phyloP scores from a whole-genome alignment of 2,888 invertebrate species.

The Tenthredo notha region DNA sequence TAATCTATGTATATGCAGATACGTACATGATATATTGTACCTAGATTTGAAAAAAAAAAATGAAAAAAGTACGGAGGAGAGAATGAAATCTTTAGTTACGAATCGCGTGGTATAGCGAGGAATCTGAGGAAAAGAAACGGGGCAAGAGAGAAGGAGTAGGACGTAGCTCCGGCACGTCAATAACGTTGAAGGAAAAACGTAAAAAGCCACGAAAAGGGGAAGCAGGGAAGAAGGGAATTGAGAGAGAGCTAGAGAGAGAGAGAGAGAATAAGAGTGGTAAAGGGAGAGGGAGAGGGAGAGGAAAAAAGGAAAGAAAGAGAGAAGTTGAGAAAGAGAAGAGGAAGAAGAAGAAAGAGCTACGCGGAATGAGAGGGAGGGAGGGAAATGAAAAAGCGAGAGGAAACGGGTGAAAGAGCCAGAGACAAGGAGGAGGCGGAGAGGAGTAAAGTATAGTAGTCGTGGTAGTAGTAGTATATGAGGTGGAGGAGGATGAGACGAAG shows the following conservation, averaged over 20 bases:
- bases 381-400: conserved; percentile 64
- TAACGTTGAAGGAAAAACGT: conserved; percentile 75
- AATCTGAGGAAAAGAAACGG: conserved; percentile 63
- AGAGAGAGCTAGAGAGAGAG: conserved; percentile 48
- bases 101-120: not conserved
- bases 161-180: conserved; percentile 69
- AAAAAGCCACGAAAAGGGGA: conserved; percentile 64
- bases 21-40: not conserved
- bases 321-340: conserved; percentile 46
- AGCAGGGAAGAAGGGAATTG: conserved; percentile 57
- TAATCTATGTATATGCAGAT: not conserved
- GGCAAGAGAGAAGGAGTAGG: conserved; percentile 54
- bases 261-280: conserved; percentile 44
- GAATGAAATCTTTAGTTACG: not conserved
- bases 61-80: not conserved
- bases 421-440: conserved; percentile 59
- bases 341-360: conserved; percentile 47
- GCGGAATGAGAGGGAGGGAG: conserved; percentile 41
- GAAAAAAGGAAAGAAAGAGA: conserved; percentile 42
- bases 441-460: conserved; percentile 61
- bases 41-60: not conserved
- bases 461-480: conserved; percentile 58
- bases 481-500: conserved; percentile 64
- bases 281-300: conserved; percentile 45
- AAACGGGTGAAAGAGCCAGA: conserved; percentile 83